Base-by-base conservation (phyloP, 1,140 invertebrate species). In the Pseudomyrmex concolor region DNA sequence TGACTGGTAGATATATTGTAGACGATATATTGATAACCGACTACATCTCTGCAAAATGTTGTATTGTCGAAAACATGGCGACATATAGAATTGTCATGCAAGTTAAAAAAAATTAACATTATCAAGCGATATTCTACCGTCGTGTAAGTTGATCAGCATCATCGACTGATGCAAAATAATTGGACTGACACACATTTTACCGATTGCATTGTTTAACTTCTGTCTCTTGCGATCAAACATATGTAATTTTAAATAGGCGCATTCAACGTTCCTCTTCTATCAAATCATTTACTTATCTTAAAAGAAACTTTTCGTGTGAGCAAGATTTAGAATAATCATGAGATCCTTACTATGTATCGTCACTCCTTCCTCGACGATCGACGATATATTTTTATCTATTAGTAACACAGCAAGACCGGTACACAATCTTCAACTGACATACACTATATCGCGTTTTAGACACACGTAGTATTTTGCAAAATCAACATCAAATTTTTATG, bases 321-420 rank as follows among this genome's bases (percentile, higher is more conserved):
- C 51, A 48, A 68, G 15, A 48, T 15, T 22, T 3, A 57, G 43
- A 10, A 57, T 43, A 8, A 25, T 57, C 5, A 17, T 34, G 13
- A 48, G 63, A 78, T 57, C 63, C 74, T 78, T 78, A 76, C 62
- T 57, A 13, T 19, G 51, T 62, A 78, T 80, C 54, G 67, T 73
- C 17, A 13, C 57, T 73, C n/a, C 12, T 85, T 57, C 13, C 77
- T 48, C 57, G 78, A 68, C 13, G 51, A 87, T 48, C 57, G 78
- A 68, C 13, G 51, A 87, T 59, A 5, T 34, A 87, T 78, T 83
- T 86, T 76, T 43, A 34, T 45, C 67, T 77, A 54, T 63, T 25
- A 25, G 51, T 45, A 0, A 78, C 51, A 54, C 51, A 68, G 74
- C 10, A 7, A 10, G 19, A 48, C 34, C 17, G 10, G 1, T 43